Evolutionary conservation across 1,140 invertebrate genomes (phyloP), one percentile per base, ranked within the genome.

Genomic region (Drosophila lowei): DNA sequence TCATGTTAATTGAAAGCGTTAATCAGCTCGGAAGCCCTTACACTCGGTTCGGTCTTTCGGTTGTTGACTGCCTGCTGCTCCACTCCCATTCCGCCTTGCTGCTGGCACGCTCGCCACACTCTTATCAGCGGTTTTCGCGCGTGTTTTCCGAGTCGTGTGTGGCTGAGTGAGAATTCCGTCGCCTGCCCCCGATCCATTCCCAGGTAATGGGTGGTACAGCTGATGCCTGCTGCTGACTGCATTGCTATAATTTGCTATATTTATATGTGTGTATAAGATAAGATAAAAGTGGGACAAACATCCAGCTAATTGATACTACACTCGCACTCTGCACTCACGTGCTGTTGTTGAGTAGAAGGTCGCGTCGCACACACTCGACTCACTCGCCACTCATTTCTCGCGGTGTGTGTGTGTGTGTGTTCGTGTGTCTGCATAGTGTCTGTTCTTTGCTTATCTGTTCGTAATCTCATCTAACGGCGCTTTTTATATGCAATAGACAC

Each of bases 1-100:
- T 68, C 64, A 70, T 71, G 73, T 74, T 86, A 77, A 85, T 85
- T 80, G 77, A 77, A 75, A 55, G 73, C 81, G 81, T 66, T 86
- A 85, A 85, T 85, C 80, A 85, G 71, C 67, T 60, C 61, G 66
- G 60, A 72, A 73, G 66, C 79, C 52, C 67, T 47, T 38, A 48
- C 49, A 23, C 15, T 56, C 66, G 65, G 66, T 52, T 38, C 34
- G 34, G 34, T 38, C 34, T 38, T 38, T 38, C 11, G 11, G 3
- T 38, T 18, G 18, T 2, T 18, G 18, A 1, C 23, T 25, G 23
- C 23, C 23, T 25, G 23, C 23, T 38, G 34, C 3, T 38, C 11
- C 34, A 38, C 34, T 13, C 34, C 3, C 34, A 38, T 38, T 38
- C 34, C 34, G 34, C 34, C 34, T 13, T 11, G 11, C 30, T 34